Evolutionary conservation across 2,797 vertebrate genomes (phyloP), one percentile per base, ranked within the genome.

Genomic region (Presbytis comata): DNA sequence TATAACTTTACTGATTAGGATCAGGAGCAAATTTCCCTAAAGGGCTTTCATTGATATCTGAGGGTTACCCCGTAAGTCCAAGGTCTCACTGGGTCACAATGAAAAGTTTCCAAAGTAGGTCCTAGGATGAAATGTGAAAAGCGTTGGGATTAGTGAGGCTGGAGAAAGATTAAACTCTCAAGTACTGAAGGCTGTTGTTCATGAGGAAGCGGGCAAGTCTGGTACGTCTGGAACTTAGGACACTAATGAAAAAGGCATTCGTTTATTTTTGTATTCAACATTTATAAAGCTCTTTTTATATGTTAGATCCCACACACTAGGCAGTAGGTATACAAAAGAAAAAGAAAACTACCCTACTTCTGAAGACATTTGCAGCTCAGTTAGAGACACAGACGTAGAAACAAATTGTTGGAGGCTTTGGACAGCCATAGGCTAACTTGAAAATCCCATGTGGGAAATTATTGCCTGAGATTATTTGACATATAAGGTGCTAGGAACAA

Each of bases 21-120:
- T 57, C 59, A 97, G 53, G 24, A 91, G 28, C 46, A 97, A 55
- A 92, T 97, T 98, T 97, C 13, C 17, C 8, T 90, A 14, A 13
- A 59, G 28, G 10, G 0, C 33, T 9, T 82, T 98, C 50, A 55
- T 91, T 95, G 88, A 74, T 90, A 70, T 80, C 85, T 78, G 64
- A 88, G 80, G 14, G 3, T n/a, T 94, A 10, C 14, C 26, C 39
- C 24, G 8, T n/a, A 64, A 33, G 59, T 55, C 17, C 24, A 44
- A 57, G n/a, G 48, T 48, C 53, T 96, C 33, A 84, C 2, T 26
- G 33, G 24, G 19, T 44, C 46, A 78, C 44, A 80, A 19, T 1
- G 26, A 74, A 70, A 93, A 41, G 64, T 46, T 85, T 72, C 85
- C 39, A 72, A 61, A 50, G 39, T 79, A 55, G 59, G 17, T 78